Conservation (phyloP, 1,140 invertebrate genomes). For the Drosophila lowei region DNA sequence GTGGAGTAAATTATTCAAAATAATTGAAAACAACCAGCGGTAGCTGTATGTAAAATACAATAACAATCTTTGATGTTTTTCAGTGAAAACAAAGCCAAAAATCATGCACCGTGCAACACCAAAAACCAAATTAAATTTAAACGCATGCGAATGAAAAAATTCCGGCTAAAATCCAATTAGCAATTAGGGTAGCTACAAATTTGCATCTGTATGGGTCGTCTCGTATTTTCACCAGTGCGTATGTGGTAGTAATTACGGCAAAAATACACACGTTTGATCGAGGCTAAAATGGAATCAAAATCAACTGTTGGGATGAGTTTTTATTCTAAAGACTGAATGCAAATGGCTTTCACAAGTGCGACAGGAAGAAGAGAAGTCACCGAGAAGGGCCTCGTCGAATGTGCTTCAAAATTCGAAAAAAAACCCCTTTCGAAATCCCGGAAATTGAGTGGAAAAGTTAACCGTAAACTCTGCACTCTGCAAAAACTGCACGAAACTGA, state of each 20-base stretch:
- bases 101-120: constrained; percentile 67
- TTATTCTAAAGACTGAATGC: constrained; percentile 70
- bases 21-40: constrained; percentile 60
- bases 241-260: constrained; percentile 17
- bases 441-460: constrained; percentile 20
- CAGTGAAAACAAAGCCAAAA: constrained; percentile 60
- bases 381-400: constrained; percentile 7
- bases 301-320: constrained; percentile 30
- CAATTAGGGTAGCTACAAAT: constrained; percentile 62
- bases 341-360: constrained; percentile 30
- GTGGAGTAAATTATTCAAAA: constrained; percentile 64
- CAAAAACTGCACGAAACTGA: constrained; percentile 3
- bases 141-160: constrained; percentile 47
- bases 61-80: constrained; percentile 52
- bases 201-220: constrained; percentile 31
- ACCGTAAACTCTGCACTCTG: constrained; percentile 19
- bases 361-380: constrained; percentile 1
- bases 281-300: constrained; percentile 45
- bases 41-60: constrained; percentile 70
- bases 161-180: constrained; percentile 55
- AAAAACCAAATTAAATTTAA: constrained; percentile 64
- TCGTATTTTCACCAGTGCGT: constrained; percentile 17
- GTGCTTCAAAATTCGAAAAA: constrained; percentile 4
- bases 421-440: constrained; percentile 19
- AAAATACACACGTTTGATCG: constrained; percentile 19